Percentiles rank a stretch among this genome's conserved stretches.
phyloP scores from a whole-genome alignment of 2,797 vertebrate species.

The Tragopan temminckii region DNA sequence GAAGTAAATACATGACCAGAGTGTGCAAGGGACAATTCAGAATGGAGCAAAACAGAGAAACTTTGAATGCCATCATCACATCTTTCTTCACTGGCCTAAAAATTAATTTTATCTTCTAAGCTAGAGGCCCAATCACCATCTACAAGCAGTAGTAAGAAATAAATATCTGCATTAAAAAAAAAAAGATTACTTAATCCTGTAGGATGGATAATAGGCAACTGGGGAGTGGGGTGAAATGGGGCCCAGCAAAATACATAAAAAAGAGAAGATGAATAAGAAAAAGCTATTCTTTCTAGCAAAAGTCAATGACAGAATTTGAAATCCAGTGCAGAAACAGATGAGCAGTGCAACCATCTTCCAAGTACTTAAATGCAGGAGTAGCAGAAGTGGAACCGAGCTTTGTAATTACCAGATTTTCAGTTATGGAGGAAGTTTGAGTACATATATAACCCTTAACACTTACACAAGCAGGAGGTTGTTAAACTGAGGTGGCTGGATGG shows the following conservation, averaged over 20 bases:
- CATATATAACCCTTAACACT: neutral
- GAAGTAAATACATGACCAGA: neutral
- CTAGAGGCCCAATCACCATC: neutral
- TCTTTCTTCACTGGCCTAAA: neutral
- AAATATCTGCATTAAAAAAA: neutral
- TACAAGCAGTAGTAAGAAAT: neutral
- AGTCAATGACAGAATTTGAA: neutral
- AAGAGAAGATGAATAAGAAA: neutral
- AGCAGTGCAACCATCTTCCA: neutral
- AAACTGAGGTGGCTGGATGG: neutral
- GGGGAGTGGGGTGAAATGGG: fast-evolving
- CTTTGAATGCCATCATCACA: fast-evolving
- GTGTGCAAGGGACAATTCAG: neutral
- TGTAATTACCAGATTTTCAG: neutral
- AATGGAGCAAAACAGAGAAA: fast-evolving
- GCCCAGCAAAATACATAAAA: neutral
- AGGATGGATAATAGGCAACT: neutral
- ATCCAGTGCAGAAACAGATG: neutral
- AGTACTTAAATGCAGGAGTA: neutral
- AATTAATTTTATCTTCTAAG: neutral
- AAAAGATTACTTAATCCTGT: neutral
- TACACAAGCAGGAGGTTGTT: neutral
- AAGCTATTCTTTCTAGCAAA: neutral
- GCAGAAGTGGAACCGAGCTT: neutral
- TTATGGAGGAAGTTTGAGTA: neutral